Base-by-base conservation (phyloP, 2,888 invertebrate species). In the Drosophila kuntzei region DNA sequence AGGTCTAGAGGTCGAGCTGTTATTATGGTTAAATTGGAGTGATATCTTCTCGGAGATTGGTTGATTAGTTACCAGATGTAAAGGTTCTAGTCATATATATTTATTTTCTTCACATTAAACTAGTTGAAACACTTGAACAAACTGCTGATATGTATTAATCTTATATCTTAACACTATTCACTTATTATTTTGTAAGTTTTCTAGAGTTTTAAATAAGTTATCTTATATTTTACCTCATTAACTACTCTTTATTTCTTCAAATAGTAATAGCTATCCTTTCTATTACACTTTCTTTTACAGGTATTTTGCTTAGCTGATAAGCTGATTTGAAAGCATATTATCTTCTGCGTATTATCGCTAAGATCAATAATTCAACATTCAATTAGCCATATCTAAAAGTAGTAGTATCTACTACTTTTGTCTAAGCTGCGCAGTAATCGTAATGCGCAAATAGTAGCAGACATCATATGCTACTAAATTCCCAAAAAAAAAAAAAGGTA, bases 381-480 rank as follows among this genome's bases (percentile, higher is more conserved):
- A 55, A 34, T 36, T 25, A 34, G 43, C 36, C 43, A 16, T 25
- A 7, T 25, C 25, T 16, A 29, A 9, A 27, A 60, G 41, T 53
- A 51, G 37, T 14, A 51, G 43, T 43, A 46, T 16, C 29, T 46
- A 14, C 29, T 29, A 12, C 46, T 29, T 12, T 46, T 18, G 54
- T 41, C 32, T 8, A 46, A 55, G 36, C 58, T 43, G 39, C 37
- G 51, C 39, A 39, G 3, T 51, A 50, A 69, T 51, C 63, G 67
- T 51, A 64, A 64, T 39, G 41, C 55, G 20, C 43, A 70, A 70
- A 78, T 66, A 60, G 65, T 51, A 55, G 64, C 44, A 69, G 53
- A 54, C 51, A 60, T 49, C 61, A 44, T 59, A 37, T 36, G 54
- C 43, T 57, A 53, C 41, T 50, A 41, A 60, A 71, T 29, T 20